Conservation (phyloP, 2,888 invertebrate species). For the Salticus scenicus region DNA sequence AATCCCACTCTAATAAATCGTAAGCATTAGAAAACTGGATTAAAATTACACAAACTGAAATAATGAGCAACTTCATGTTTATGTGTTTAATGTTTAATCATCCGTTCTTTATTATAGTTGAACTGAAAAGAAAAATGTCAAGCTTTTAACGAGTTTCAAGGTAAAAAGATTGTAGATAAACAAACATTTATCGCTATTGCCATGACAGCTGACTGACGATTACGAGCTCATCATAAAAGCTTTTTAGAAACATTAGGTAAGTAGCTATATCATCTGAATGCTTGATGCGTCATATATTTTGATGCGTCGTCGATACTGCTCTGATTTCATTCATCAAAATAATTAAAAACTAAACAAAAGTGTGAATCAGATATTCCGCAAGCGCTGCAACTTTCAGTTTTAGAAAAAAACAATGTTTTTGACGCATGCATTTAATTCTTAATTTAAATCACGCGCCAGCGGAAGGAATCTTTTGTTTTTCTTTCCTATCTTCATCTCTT, state of each 20-base stretch:
- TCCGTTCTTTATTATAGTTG: background rate
- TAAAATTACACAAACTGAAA: conserved; percentile 21
- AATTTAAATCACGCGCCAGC: no score
- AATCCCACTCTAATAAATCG: conserved; percentile 6
- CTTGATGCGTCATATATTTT: background rate
- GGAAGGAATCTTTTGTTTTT: no score
- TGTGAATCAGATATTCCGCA: background rate
- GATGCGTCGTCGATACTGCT: background rate
- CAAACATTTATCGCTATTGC: background rate
- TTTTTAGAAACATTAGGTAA: background rate
- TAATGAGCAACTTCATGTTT: background rate
- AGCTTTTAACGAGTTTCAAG: background rate
- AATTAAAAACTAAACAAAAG: background rate
- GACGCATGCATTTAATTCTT: background rate
- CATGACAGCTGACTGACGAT: background rate
- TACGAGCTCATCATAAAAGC: background rate
- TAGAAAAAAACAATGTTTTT: background rate
- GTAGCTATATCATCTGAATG: background rate
- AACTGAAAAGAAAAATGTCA: background rate
- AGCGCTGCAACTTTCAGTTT: background rate
- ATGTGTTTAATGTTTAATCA: background rate
- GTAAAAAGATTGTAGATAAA: background rate
- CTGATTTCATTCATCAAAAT: background rate
- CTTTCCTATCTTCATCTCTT: no score
- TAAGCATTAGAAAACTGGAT: background rate